A percentile compares a stretch with the other conserved stretches of the same genome.
phyloP scores from a whole-genome alignment of 2,888 invertebrate genomes.

The Blera fallax region DNA sequence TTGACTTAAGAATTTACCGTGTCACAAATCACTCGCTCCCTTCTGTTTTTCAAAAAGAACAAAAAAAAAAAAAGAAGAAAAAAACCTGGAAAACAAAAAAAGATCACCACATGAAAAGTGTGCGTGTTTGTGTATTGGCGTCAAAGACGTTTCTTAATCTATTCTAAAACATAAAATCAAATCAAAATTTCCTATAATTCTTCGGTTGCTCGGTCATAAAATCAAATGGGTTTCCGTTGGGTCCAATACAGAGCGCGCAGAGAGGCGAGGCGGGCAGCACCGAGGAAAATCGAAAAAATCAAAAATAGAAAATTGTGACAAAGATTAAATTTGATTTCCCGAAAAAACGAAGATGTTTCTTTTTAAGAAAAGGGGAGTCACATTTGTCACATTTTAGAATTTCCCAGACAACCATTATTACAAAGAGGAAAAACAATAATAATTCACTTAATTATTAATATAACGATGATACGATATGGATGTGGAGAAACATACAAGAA shows the following conservation, averaged over 20 bases:
- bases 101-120: conserved; percentile 41
- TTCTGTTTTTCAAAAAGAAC: conserved; percentile 10
- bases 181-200: conserved; percentile 73
- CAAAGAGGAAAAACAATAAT: conserved; percentile 51
- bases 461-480: conserved; percentile 32
- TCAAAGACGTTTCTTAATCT: conserved; percentile 72
- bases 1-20: conserved; percentile 65
- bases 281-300: conserved; percentile 57
- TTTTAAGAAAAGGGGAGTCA: conserved; percentile 56
- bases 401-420: conserved; percentile 57
- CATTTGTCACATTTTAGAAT: conserved; percentile 66
- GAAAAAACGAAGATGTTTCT: conserved; percentile 27
- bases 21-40: conserved; percentile 69
- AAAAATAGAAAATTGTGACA: conserved; percentile 73
- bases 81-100: conserved; percentile 28
- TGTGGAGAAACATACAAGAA: neutral
- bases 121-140: conserved; percentile 59
- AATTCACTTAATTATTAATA: conserved; percentile 67
- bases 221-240: conserved; percentile 72
- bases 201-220: conserved; percentile 71
- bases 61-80: conserved; percentile 1
- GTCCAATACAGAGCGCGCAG: conserved; percentile 33
- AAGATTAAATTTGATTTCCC: conserved; percentile 70
- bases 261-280: neutral
- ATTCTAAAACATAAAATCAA: conserved; percentile 73